Conservation (phyloP, 2,113 vertebrate species). For the Paramisgurnus dabryanus region DNA sequence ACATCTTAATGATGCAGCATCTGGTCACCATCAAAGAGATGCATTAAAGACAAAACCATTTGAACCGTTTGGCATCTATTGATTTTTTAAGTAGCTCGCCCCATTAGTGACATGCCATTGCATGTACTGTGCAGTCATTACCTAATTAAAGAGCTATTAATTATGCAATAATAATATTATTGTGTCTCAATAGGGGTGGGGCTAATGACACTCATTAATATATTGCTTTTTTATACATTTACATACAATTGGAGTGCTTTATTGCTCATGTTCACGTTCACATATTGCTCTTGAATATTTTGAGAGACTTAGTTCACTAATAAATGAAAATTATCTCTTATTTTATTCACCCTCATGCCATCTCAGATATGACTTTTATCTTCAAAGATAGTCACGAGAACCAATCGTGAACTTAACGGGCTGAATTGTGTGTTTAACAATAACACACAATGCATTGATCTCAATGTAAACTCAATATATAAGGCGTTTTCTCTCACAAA, state of each 20-base stretch:
- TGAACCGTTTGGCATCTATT: neutral
- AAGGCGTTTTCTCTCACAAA: too few relatives aligned
- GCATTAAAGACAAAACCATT: neutral
- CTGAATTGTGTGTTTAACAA: too few relatives aligned
- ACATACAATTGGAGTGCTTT: neutral
- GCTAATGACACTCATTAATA: neutral
- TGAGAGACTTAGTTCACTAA: neutral
- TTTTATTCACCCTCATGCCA: too few relatives aligned
- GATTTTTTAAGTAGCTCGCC: neutral
- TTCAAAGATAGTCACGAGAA: too few relatives aligned
- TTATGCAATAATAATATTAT: conserved; percentile 1
- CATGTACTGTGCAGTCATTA: neutral
- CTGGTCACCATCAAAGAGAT: neutral
- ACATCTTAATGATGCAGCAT: conserved; percentile 16
- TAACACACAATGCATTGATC: too few relatives aligned
- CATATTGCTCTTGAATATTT: neutral
- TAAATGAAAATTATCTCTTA: too few relatives aligned
- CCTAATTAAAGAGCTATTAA: neutral
- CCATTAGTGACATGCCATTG: neutral
- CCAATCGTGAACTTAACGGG: too few relatives aligned
- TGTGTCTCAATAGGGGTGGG: neutral
- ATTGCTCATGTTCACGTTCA: neutral
- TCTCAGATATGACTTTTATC: too few relatives aligned
- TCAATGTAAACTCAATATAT: too few relatives aligned
- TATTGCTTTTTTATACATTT: neutral